These are phyloP conservation scores for Meandrina meandrites DNA, from an alignment of 92 coral and sea anemone species.

Conservation along the genomic window DNA sequence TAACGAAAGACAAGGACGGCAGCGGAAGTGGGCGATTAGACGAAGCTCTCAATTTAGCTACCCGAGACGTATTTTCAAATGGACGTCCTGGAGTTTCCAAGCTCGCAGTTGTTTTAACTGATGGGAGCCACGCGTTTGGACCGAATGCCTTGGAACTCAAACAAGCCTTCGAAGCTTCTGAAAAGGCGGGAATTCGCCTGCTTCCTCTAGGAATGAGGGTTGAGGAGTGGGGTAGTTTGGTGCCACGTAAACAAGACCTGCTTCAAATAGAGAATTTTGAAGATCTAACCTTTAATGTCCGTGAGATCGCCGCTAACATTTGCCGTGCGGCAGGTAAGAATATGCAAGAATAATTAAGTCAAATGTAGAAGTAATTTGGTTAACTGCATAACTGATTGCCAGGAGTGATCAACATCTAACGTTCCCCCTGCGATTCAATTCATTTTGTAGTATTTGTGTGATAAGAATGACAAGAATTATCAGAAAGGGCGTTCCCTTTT, in stretches of 20 bases:
- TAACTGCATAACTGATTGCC: not conserved
- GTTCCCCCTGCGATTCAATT: no score
- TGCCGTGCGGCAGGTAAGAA: constrained; percentile 37
- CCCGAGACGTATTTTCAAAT: constrained; percentile 43
- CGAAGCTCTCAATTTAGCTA: constrained; percentile 65
- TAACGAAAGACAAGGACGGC: constrained; percentile 21
- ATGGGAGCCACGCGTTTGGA: constrained; percentile 42
- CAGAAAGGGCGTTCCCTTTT: no score
- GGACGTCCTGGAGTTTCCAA: constrained; percentile 49
- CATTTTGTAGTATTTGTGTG: no score
- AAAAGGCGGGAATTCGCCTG: constrained; percentile 44
- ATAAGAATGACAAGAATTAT: no score
- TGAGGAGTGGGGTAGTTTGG: constrained; percentile 34
- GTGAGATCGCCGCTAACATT: constrained; percentile 8
- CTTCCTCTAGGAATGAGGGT: constrained; percentile 34
- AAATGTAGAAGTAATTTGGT: no score
- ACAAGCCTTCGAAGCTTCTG: constrained; percentile 12
- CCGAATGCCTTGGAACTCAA: constrained; percentile 11
- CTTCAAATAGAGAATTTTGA: constrained; percentile 13
- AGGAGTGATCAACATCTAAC: not conserved
- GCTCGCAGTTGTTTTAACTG: constrained; percentile 52
- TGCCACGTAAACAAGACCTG: constrained; percentile 20
- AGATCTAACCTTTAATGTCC: constrained; percentile 25
- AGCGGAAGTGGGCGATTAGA: constrained; percentile 27
- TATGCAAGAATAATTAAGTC: not conserved